A percentile compares a stretch with the other conserved stretches of the same genome.
Evolutionary conservation across 2,797 vertebrate species (phyloP).

Genomic region (Sebastes baramenuke): DNA sequence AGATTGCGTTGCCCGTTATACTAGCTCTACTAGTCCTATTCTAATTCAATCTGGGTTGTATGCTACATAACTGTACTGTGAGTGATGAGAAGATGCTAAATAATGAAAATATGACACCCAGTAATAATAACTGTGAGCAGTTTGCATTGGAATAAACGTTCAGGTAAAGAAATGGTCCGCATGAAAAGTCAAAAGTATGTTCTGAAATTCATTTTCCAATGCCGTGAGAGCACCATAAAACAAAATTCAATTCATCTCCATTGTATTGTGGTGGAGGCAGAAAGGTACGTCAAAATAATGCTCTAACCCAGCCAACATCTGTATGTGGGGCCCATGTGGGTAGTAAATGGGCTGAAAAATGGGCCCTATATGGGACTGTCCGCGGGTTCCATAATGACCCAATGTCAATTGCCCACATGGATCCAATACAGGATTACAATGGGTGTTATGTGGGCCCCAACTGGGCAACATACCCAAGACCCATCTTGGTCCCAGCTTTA

Average conservation of each 20-base stretch:
- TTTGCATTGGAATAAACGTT: not conserved
- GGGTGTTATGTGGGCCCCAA: too few relatives aligned
- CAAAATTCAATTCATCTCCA: not conserved
- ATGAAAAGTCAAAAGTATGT: not conserved
- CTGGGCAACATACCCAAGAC: too few relatives aligned
- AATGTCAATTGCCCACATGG: too few relatives aligned
- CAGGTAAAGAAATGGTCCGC: not conserved
- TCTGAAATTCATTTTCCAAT: not conserved
- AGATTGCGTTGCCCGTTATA: not conserved
- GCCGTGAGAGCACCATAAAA: too few relatives aligned
- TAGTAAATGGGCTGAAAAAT: too few relatives aligned
- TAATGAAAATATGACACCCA: not conserved
- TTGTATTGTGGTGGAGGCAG: not conserved
- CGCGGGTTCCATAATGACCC: too few relatives aligned
- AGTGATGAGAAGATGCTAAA: not conserved
- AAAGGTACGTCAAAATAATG: not conserved
- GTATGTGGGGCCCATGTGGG: too few relatives aligned
- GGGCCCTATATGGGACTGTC: too few relatives aligned
- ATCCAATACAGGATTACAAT: too few relatives aligned
- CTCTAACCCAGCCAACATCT: too few relatives aligned
- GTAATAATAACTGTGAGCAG: not conserved
- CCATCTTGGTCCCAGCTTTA: too few relatives aligned
- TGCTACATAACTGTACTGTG: not conserved
- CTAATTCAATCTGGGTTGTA: not conserved
- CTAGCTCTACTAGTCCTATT: not conserved